Evolutionary conservation across 1,140 invertebrate species (phyloP), one percentile per base, ranked within the genome.

Genomic region (Lasioglossum albipes): DNA sequence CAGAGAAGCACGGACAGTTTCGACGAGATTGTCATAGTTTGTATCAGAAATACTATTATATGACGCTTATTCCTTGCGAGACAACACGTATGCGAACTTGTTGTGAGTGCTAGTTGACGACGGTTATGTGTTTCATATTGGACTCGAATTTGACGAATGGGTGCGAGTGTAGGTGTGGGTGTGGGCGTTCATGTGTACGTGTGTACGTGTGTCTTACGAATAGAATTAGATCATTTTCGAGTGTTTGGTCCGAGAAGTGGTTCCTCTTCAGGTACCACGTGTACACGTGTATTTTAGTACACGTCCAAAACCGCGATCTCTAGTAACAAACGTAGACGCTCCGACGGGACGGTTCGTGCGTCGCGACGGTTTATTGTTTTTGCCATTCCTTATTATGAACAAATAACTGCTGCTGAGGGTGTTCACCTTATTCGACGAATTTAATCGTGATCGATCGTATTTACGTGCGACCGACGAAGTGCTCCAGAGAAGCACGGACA

Each of bases 51-150:
- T 52, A 72, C 12, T 74, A 82, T 57, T 73, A 31, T 81, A 71
- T 59, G 75, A 77, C 78, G 82, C 78, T 83, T 83, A 81, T 81
- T 81, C 42, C 59, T 75, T 57, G 45, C 22, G 52, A 79, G 22
- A 65, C 18, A 16, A 66, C 68, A 36, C 65, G 66, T 65, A 66
- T 79, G 42, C 42, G 61, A 54, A 59, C 41, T 42, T 9, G n/a
- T 54, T 62, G 67, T 7, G 69, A 54, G 54, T 49, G 76, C 62
- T 68, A 67, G 80, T 54, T 5, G 49, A 5, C 12, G 22, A 65
- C 0, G 42, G 52, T 82, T 77, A 49, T 57, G 57, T 7, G 66
- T 66, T 67, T 18, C 68, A 31, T 67, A 36, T 77, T 66, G 36
- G 36, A 69, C n/a, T 22, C 52, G 36, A 61, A 13, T 73, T 59